Evolutionary conservation across 2,797 vertebrate species (phyloP), one percentile per base, ranked within the genome.

Genomic region (Periophthalmus magnuspinnatus): DNA sequence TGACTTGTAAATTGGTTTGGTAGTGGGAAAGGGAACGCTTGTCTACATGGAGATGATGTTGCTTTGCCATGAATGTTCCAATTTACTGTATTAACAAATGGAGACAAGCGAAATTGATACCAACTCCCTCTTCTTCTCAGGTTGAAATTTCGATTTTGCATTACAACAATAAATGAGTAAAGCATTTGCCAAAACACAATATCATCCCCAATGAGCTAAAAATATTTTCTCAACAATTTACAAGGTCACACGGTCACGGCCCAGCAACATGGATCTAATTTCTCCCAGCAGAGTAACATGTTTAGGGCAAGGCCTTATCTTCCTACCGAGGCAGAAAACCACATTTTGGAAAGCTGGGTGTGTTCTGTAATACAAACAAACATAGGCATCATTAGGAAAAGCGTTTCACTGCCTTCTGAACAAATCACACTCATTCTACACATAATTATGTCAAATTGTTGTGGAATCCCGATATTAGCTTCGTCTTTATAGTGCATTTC

Each of bases 391-490:
- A 71, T 74, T 57, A 70, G 56, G 72, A 78, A 85, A 77, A 64
- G 75, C 71, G 70, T 79, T 64, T 71, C 62, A 87, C 72, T 74
- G 74, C 67, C 52, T 68, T 8, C 34, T 14, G 5, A 68, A n/a
- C 67, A 76, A 78, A 85, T 83, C 79, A 68, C 73, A 80, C 75
- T 76, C 68, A 66, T 81, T 82, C 68, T 71, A 71, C 74, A 74
- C 75, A 81, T 71, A 84, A 86, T 85, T 84, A 86, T 63, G 69
- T 69, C 48, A 83, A 82, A 90, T 87, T 85, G 84, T 80, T 85
- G 79, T 76, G 76, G 68, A 58, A 76, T 70, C 74, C 48, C 67
- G 73, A 79, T 88, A 82, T 77, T 64, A 67, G 67, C 69, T 78
- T 75, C 65, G 74, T 71, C 81, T 85, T 88, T 82, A 77, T 81